Evolutionary conservation across 2,888 invertebrate genomes (phyloP).

Genomic region (Branchellion lobata): DNA sequence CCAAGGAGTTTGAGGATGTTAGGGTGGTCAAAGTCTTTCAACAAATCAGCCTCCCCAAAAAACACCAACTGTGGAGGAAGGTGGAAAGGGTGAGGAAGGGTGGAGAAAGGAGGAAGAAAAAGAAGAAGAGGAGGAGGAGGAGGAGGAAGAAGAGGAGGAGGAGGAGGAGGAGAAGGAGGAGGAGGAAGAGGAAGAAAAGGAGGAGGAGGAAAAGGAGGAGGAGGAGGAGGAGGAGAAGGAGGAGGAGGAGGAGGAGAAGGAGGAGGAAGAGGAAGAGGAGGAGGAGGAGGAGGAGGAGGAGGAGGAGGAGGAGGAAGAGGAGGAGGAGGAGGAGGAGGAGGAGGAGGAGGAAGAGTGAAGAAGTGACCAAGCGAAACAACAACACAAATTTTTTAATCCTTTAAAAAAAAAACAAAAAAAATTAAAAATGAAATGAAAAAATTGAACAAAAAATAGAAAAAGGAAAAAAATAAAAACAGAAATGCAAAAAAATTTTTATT

Average conservation of each 20-base stretch:
- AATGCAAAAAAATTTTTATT: neutral
- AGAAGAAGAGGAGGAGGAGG: no score
- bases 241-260: no score
- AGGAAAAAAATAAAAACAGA: neutral
- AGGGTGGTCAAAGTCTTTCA: constrained; percentile 87
- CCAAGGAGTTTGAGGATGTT: constrained; percentile 82
- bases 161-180: no score
- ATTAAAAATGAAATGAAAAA: no score
- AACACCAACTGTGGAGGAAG: constrained; percentile 70
- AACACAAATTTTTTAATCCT: no score
- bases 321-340: neutral
- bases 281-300: neutral
- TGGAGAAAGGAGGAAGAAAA: neutral
- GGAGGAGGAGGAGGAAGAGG: neutral
- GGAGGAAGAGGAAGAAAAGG: no score
- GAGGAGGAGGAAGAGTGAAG: neutral
- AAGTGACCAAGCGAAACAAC: no score
- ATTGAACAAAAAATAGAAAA: neutral
- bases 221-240: no score
- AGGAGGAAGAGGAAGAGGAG: no score
- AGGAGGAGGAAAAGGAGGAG: no score
- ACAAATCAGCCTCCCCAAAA: constrained; percentile 85
- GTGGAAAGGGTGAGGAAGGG: neutral
- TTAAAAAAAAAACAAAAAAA: no score
- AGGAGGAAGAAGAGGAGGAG: no score